Evolutionary conservation across 2,888 invertebrate genomes (phyloP), one percentile per base, ranked within the genome.

Genomic region (Matsumyia berberina): DNA sequence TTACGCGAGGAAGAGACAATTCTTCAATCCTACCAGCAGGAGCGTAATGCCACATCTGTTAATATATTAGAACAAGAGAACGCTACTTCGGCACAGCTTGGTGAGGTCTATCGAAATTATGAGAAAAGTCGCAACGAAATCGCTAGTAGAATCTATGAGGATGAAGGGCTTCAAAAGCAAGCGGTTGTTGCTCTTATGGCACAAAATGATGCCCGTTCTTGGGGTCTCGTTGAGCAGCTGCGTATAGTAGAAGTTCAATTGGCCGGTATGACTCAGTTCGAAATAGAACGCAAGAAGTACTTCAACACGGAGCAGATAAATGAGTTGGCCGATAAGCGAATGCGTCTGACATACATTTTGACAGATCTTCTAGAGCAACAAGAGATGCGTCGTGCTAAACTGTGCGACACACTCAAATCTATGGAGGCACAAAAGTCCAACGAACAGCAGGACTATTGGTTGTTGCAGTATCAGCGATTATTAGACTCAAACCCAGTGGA

Each of bases 381-480:
- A 90, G 94, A 93, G 87, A 93, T 93, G 86, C 93, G 96, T 87
- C 93, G 94, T 87, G 69, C 86, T 53, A 87, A 88, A 89, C 92
- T 96, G 58, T 91, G 95, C 76, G 93, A 94, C 12, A 95, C 95
- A 0, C 92, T 96, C 88, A 93, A 94, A 88, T 94, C 94, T 89
- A 95, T 97, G 93, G 97, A 97, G 91, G 92, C 93, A 87, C 92
- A 92, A 78, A 92, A 92, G 86, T 92, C 90, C 60, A 91, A 92
- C 86, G 92, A 91, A 82, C 91, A 92, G 1, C 92, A 93, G 87
- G 94, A 94, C 89, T 96, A 95, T 90, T 96, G 96, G 96, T 91
- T 96, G 86, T 93, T 94, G 88, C 97, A 97, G 90, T 97, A 97
- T 90, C 97, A 97, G 90, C 94, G 94, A 87, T 91, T 97, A 49